A percentile compares a stretch with the other conserved stretches of the same genome.
Evolutionary conservation across 2,797 vertebrate species (phyloP).

Genomic region (Anas bahamensis): DNA sequence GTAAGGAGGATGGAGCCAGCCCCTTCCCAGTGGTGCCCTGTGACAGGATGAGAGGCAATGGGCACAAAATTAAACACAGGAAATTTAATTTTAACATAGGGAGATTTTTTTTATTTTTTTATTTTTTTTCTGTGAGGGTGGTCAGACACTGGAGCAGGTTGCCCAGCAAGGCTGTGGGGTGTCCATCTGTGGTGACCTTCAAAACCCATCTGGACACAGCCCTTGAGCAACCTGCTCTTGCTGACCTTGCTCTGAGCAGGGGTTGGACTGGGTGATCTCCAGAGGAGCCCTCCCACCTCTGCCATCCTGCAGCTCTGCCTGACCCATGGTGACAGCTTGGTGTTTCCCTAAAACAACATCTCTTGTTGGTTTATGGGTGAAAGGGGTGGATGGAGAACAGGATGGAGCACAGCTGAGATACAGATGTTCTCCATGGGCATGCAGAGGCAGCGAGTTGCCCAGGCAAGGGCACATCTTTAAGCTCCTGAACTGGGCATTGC

Average conservation of each 20-base stretch:
- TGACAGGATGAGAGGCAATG: background rate
- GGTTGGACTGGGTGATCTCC: background rate
- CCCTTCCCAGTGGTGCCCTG: background rate
- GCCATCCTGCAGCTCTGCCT: fast-evolving
- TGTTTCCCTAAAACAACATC: background rate
- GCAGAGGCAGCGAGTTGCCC: background rate
- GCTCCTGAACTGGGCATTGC: background rate
- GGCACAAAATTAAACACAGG: background rate
- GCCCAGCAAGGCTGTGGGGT: background rate
- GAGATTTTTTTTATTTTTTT: background rate
- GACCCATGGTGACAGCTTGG: fast-evolving
- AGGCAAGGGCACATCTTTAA: background rate
- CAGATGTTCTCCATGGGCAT: background rate
- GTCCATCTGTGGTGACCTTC: background rate
- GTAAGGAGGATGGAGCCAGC: background rate
- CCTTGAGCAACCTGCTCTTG: background rate
- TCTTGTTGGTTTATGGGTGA: background rate
- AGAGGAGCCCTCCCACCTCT: background rate
- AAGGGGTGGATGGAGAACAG: background rate
- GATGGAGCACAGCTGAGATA: background rate
- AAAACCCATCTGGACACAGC: background rate
- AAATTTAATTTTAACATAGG: background rate
- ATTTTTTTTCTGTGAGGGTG: background rate
- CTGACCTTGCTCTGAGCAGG: background rate
- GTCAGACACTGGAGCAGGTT: background rate